Conservation (phyloP, 1,140 invertebrate species). For the Euura lappo region DNA sequence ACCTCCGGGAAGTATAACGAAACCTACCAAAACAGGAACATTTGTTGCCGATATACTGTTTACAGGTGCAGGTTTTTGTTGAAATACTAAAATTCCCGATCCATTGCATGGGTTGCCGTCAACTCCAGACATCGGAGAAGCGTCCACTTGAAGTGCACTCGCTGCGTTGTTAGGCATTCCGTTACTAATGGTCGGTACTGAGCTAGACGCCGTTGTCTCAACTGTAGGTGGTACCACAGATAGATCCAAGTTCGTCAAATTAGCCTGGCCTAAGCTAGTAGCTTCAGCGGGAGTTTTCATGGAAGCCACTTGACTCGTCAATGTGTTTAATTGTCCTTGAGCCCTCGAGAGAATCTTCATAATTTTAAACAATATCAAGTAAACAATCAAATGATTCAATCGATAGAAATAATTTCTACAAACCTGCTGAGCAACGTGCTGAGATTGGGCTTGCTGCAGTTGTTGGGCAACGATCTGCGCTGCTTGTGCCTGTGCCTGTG, state of each 20-base stretch:
- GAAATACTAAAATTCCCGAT: slow-evolving; percentile 62
- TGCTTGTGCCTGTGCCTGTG: slow-evolving; percentile 41
- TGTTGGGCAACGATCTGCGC: slow-evolving; percentile 55
- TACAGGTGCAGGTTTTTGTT: slow-evolving; percentile 51
- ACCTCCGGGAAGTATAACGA: not conserved
- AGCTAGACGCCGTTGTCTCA: slow-evolving; percentile 35
- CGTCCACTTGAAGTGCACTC: slow-evolving; percentile 48
- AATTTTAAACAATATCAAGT: not conserved
- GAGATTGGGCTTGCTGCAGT: slow-evolving; percentile 57
- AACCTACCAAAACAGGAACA: slow-evolving; percentile 63
- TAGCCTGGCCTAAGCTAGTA: slow-evolving; percentile 43
- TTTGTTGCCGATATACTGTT: slow-evolving; percentile 57
- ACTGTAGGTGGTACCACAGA: slow-evolving; percentile 24
- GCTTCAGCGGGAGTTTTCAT: slow-evolving; percentile 46
- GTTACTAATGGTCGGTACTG: slow-evolving; percentile 48
- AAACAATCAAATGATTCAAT: slow-evolving; percentile 11
- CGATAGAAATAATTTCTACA: slow-evolving; percentile 17
- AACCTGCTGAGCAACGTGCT: slow-evolving; percentile 57
- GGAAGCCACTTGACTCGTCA: slow-evolving; percentile 46
- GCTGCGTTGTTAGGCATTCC: slow-evolving; percentile 55
- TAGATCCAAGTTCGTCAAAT: slow-evolving; percentile 34
- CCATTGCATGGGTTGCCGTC: slow-evolving; percentile 60
- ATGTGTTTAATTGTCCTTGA: slow-evolving; percentile 52
- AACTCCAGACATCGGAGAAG: slow-evolving; percentile 42
- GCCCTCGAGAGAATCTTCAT: slow-evolving; percentile 52